These are phyloP conservation scores for Melanostoma scalare DNA, from an alignment of 2,888 invertebrate genomes.

Conservation along the genomic window DNA sequence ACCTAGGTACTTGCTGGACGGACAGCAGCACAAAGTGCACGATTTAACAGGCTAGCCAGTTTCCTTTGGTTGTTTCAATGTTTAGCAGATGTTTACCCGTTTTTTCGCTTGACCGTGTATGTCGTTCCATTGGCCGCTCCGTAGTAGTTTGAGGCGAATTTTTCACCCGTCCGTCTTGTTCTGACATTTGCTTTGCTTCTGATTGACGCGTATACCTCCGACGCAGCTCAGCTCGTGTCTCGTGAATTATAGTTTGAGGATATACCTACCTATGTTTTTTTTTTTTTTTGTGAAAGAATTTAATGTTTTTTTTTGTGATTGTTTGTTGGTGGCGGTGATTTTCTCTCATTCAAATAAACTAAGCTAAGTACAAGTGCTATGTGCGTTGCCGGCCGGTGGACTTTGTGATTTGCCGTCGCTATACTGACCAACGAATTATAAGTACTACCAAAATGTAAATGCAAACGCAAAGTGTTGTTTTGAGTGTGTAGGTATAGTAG, in stretches of 20 bases:
- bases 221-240: slow-evolving; percentile 38
- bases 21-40: slow-evolving; percentile 72
- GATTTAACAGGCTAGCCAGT: slow-evolving; percentile 66
- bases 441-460: slow-evolving; percentile 67
- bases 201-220: slow-evolving; percentile 48
- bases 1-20: slow-evolving; percentile 76
- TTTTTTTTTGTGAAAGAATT: slow-evolving; percentile 30
- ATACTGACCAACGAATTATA: slow-evolving; percentile 54
- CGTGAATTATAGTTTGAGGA: slow-evolving; percentile 48
- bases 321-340: slow-evolving; percentile 10
- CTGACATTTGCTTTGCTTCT: slow-evolving; percentile 44
- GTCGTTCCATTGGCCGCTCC: slow-evolving; percentile 67
- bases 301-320: slow-evolving; percentile 15
- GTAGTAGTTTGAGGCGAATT: slow-evolving; percentile 54
- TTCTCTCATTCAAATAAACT: slow-evolving; percentile 22
- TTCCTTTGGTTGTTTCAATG: slow-evolving; percentile 67
- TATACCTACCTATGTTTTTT: slow-evolving; percentile 26
- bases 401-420: slow-evolving; percentile 62
- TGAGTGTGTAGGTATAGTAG: slow-evolving; percentile 33
- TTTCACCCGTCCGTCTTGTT: slow-evolving; percentile 52
- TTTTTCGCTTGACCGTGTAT: slow-evolving; percentile 68
- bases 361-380: slow-evolving; percentile 7
- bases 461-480: slow-evolving; percentile 28
- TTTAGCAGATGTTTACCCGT: slow-evolving; percentile 70
- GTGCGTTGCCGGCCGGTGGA: slow-evolving; percentile 33